phyloP scores from a whole-genome alignment of 37 sponge, comb jelly and placozoan genomes.

The Spongia lamella region DNA sequence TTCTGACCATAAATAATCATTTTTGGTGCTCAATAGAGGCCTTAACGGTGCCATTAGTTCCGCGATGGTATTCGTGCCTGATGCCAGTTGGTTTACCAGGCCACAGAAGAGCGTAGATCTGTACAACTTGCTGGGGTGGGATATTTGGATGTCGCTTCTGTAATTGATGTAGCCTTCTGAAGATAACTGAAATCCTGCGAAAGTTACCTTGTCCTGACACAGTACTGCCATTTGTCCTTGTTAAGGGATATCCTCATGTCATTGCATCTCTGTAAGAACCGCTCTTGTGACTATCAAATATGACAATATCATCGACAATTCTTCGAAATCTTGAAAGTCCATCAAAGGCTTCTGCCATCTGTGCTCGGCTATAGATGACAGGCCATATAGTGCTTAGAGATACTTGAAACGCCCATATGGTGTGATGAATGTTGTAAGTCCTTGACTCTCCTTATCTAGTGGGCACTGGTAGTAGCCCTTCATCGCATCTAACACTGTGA shows the following conservation, averaged over 20 bases:
- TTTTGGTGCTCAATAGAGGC: constrained; percentile 32
- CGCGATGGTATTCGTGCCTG: constrained; percentile 1
- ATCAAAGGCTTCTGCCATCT: too few species aligned
- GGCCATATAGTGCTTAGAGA: constrained; percentile 1
- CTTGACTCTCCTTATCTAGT: background rate
- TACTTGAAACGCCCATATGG: constrained; percentile 9
- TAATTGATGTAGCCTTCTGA: constrained; percentile 4
- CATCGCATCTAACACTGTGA: too few species aligned
- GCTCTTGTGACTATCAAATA: too few species aligned
- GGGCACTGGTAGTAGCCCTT: constrained; percentile 14
- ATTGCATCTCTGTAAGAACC: constrained; percentile 18
- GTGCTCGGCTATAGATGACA: constrained; percentile 16
- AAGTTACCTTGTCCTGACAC: background rate
- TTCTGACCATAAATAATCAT: constrained; percentile 39
- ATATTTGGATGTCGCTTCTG: constrained; percentile 15
- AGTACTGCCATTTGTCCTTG: constrained; percentile 7
- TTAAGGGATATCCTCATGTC: constrained; percentile 25
- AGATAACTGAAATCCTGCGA: constrained; percentile 18
- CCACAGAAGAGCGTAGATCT: constrained; percentile 28
- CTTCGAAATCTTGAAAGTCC: background rate
- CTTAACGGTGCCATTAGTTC: background rate
- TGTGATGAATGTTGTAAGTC: too few species aligned
- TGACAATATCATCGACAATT: too few species aligned
- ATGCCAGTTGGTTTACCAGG: constrained; percentile 12
- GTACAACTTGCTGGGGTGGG: constrained; percentile 13